These are phyloP conservation scores for Hydropsyche betteni DNA, from an alignment of 2,888 invertebrate genomes.

Conservation along the genomic window DNA sequence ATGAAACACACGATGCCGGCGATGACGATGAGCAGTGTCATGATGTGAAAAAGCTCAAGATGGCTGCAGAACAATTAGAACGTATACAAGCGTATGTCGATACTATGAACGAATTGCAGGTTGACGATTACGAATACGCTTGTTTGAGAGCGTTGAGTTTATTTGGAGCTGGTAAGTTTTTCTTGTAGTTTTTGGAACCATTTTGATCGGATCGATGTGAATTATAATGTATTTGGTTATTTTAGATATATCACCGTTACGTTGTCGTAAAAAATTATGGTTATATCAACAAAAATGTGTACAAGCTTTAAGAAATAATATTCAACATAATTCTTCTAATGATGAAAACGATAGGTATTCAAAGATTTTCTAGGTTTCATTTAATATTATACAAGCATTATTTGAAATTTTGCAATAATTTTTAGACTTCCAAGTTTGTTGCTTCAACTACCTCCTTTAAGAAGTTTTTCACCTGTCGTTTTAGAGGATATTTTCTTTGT, in stretches of 20 bases:
- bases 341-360: constrained; percentile 56
- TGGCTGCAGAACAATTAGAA: constrained; percentile 72
- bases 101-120: constrained; percentile 76
- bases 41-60: constrained; percentile 77
- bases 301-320: constrained; percentile 60
- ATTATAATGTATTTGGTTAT: constrained; percentile 9
- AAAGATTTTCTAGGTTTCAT: neutral
- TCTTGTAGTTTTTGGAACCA: constrained; percentile 17
- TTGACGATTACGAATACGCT: constrained; percentile 87
- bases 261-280: constrained; percentile 63
- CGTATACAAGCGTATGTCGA: constrained; percentile 85
- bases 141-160: constrained; percentile 85
- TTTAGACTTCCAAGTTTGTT: constrained; percentile 69
- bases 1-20: constrained; percentile 61
- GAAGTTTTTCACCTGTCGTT: constrained; percentile 77
- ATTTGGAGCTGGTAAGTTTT: constrained; percentile 75
- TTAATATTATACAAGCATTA: constrained; percentile 34
- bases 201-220: constrained; percentile 26
- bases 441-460: constrained; percentile 75
- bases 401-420: constrained; percentile 54
- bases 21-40: constrained; percentile 81
- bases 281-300: constrained; percentile 65
- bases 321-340: constrained; percentile 54
- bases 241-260: constrained; percentile 58
- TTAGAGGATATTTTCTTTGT: constrained; percentile 94